Conservation (phyloP, 2,113 vertebrate species). For the Fregetta grallaria region DNA sequence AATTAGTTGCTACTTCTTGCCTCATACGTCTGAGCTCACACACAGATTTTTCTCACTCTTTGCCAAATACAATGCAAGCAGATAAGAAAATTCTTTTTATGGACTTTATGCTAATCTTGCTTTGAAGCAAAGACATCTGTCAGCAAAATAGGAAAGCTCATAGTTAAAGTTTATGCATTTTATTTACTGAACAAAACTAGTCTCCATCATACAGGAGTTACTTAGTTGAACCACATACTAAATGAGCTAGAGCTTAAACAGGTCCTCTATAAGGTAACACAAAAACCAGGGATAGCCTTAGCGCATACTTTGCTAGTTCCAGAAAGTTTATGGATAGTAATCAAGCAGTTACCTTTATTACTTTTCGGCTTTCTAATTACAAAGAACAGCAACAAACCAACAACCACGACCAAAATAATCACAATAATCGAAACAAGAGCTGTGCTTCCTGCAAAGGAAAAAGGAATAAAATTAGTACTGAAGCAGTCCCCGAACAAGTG, state of each 20-base stretch:
- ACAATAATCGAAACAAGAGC: background rate
- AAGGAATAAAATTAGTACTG: background rate
- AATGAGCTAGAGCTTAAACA: background rate
- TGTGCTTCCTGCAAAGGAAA: background rate
- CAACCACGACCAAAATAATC: fast-evolving
- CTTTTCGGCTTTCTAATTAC: background rate
- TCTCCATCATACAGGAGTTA: background rate
- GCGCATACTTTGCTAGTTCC: background rate
- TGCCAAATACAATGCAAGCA: background rate
- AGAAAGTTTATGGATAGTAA: background rate
- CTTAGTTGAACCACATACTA: background rate
- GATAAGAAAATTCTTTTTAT: background rate
- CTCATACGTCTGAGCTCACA: background rate
- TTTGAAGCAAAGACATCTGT: background rate
- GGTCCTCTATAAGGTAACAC: background rate
- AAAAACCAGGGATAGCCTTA: background rate
- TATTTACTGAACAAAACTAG: background rate
- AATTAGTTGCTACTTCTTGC: background rate
- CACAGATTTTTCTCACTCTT: background rate
- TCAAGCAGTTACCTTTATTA: slow-evolving; percentile 12
- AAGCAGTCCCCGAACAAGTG: background rate
- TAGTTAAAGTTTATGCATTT: background rate
- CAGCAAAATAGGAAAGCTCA: background rate
- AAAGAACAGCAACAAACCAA: background rate
- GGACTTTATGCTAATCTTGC: background rate